A percentile compares a stretch with the other conserved stretches of the same genome.
Evolutionary conservation across 37 sponge, comb jelly and placozoan genomes (phyloP).

Genomic region (Agelas oroides): DNA sequence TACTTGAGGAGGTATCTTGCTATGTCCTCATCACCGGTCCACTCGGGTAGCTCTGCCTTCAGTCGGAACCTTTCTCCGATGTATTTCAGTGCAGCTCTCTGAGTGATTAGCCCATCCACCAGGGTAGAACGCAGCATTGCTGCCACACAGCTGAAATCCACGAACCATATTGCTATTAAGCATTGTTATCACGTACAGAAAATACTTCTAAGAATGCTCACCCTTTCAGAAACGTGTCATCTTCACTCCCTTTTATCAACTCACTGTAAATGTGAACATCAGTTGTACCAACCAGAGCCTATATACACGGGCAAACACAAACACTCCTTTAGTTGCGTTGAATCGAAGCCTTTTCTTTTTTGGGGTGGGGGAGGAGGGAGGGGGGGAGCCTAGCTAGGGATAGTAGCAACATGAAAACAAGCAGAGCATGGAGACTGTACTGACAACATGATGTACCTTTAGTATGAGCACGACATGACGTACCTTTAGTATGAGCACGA

Average conservation of each 20-base stretch:
- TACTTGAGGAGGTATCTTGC: slow-evolving; percentile 76
- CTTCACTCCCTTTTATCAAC: slow-evolving; percentile 69
- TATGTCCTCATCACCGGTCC: slow-evolving; percentile 81
- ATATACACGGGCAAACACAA: too few relatives aligned
- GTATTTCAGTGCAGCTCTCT: slow-evolving; percentile 65
- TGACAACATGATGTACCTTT: too few relatives aligned
- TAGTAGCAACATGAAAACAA: too few relatives aligned
- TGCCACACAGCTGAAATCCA: slow-evolving; percentile 62
- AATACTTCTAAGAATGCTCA: background rate
- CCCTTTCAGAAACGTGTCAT: slow-evolving; percentile 81
- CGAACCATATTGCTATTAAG: background rate
- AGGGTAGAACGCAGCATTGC: slow-evolving; percentile 68
- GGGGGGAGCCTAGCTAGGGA: too few relatives aligned
- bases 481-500: too few relatives aligned
- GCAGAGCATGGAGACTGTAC: too few relatives aligned
- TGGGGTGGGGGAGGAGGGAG: too few relatives aligned
- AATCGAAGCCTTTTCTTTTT: too few relatives aligned
- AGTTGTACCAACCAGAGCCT: slow-evolving; percentile 77
- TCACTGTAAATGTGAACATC: slow-evolving; percentile 82
- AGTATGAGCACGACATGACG: too few relatives aligned
- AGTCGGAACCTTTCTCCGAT: slow-evolving; percentile 85
- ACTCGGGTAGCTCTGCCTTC: slow-evolving; percentile 82
- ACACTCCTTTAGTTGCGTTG: too few relatives aligned
- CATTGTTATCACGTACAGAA: too few relatives aligned
- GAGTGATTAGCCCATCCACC: slow-evolving; percentile 58